Conservation (phyloP, 2,797 vertebrate genomes). For the Sebastes hopkinsi region DNA sequence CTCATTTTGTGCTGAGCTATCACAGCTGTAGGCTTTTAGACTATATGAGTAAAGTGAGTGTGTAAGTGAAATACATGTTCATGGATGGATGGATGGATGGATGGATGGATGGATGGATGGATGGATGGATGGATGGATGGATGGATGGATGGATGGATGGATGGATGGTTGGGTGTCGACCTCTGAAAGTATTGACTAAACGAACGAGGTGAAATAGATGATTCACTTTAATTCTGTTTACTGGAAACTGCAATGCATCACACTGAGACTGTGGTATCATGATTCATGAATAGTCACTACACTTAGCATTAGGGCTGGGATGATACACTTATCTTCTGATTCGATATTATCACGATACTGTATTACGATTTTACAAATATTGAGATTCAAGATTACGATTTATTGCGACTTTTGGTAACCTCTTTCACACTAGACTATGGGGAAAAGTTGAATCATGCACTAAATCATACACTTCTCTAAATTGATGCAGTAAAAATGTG, state of each 20-base stretch:
- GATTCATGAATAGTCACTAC: neutral
- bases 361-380: no score
- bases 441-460: no score
- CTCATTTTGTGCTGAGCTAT: neutral
- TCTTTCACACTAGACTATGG: no score
- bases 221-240: neutral
- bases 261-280: neutral
- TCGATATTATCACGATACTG: no score
- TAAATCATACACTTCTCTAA: accelerated
- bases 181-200: neutral
- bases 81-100: neutral
- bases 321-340: no score
- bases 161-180: neutral
- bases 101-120: no score
- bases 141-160: neutral
- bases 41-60: neutral
- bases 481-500: no score
- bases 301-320: neutral
- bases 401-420: accelerated
- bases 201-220: neutral
- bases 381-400: no score
- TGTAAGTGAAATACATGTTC: neutral
- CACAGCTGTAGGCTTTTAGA: conserved; percentile 3
- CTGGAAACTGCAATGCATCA: neutral
- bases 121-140: no score